Base-by-base conservation (phyloP, 2,888 invertebrate genomes). In the Eugnorisma glareosa region DNA sequence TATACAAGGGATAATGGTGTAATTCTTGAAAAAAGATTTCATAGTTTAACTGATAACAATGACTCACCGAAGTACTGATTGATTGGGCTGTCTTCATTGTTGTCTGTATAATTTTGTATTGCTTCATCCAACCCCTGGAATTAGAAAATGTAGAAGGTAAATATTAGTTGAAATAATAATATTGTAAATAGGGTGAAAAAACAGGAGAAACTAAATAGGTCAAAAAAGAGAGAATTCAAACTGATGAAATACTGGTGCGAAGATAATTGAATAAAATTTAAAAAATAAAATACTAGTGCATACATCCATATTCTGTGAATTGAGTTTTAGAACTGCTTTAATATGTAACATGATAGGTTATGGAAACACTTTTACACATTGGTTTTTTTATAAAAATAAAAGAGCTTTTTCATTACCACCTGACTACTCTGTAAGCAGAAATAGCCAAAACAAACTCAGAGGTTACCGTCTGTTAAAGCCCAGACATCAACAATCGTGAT, bases 101-200 rank as follows among this genome's bases (percentile, higher is more conserved):
- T 77, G 18, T 85, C 85, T 77, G 78, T 74, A 70, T 88, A 86
- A 54, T 89, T 85, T 73, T 78, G 77, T 69, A 83, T 86, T 11
- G 88, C 90, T 73, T 91, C 90, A 67, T 89, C 87, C 51, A 86
- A 69, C n/a, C 86, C 88, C 92, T 93, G 84, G 63, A 90, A 89
- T 57, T 45, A 24, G 31, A 57, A 73, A 43, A 8, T 31, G 31
- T 31, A 13, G n/a, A n/a, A n/a, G n/a, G n/a, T n/a, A n/a, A 54
- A 54, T 51, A 51, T 51, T 51, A 24, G 10, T 24, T 51, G 4
- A 51, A 51, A 51, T 48, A 21, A 51, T 51, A 51, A 51, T 51
- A 51, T 51, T 51, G 24, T 24, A 11, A 24, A 51, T 5, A 11
- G n/a, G n/a, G n/a, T 13, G n/a, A 54, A 48, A 48, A 10, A 51